Evolutionary conservation across 2,888 invertebrate species (phyloP).

Genomic region (Drosophila robusta): DNA sequence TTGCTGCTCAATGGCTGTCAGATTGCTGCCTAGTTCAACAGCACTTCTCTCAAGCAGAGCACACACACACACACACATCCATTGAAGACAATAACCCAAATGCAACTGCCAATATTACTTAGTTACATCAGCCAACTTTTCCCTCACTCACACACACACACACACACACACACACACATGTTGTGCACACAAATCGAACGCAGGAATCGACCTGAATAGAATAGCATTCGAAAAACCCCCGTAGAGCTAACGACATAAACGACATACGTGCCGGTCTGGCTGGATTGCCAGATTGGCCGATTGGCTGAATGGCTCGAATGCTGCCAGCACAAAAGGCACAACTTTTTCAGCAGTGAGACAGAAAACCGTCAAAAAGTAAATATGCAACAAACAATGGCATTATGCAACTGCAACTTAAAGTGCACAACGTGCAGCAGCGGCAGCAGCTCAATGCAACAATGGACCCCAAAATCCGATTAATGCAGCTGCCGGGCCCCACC

Average conservation of each 20-base stretch:
- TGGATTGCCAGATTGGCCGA: conserved; percentile 42
- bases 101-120: conserved; percentile 79
- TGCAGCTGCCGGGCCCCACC: conserved; percentile 43
- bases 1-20: conserved; percentile 57
- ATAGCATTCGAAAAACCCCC: conserved; percentile 39
- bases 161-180: conserved; percentile 10
- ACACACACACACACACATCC: conserved; percentile 11
- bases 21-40: conserved; percentile 57
- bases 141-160: conserved; percentile 24
- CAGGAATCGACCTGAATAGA: conserved; percentile 44
- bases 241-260: conserved; percentile 72
- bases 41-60: conserved; percentile 38
- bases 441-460: conserved; percentile 53
- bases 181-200: conserved; percentile 39
- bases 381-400: conserved; percentile 79
- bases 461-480: conserved; percentile 74
- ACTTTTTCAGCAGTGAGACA: conserved; percentile 46
- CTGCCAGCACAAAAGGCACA: conserved; percentile 50
- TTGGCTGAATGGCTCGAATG: conserved; percentile 26
- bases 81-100: conserved; percentile 75
- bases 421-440: conserved; percentile 37
- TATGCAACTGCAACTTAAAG: conserved; percentile 67
- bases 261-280: conserved; percentile 60
- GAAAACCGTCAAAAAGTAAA: conserved; percentile 78
- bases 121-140: conserved; percentile 68